Conservation (phyloP, 2,888 invertebrate species). For the Drosophila setosimentum region DNA sequence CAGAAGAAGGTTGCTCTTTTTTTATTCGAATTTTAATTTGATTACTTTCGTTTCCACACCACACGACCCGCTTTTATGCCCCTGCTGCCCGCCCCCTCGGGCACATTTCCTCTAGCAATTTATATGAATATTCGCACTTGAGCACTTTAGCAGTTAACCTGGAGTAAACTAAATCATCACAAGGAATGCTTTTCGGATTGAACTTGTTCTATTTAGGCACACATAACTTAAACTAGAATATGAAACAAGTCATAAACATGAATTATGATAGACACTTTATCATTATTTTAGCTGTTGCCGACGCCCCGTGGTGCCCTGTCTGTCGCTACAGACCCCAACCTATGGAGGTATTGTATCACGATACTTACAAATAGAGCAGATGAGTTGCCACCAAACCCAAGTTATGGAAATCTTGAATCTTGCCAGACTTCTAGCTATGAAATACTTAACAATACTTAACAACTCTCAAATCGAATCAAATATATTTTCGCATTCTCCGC, state of each 20-base stretch:
- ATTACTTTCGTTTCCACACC: slow-evolving; percentile 62
- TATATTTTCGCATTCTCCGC: background rate
- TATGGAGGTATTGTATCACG: background rate
- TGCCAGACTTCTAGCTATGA: background rate
- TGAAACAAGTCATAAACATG: slow-evolving; percentile 11
- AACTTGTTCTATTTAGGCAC: slow-evolving; percentile 1
- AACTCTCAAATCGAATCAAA: background rate
- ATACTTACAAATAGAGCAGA: slow-evolving; percentile 6
- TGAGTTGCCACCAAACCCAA: background rate
- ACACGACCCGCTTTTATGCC: background rate
- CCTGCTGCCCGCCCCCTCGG: slow-evolving; percentile 11
- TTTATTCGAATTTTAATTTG: slow-evolving; percentile 79
- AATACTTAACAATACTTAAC: background rate
- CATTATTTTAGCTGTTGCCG: slow-evolving; percentile 1
- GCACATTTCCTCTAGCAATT: slow-evolving; percentile 29
- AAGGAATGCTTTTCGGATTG: slow-evolving; percentile 32
- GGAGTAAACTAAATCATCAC: slow-evolving; percentile 24
- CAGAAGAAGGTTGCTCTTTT: slow-evolving; percentile 40
- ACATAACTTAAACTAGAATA: slow-evolving; percentile 13
- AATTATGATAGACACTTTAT: slow-evolving; percentile 1
- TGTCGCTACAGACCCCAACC: background rate
- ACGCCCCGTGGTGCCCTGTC: slow-evolving; percentile 30
- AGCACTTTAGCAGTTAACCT: slow-evolving; percentile 11
- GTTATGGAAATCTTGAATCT: background rate
- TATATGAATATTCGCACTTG: slow-evolving; percentile 23